These are phyloP conservation scores for Drosophila phalerata DNA, from an alignment of 2,888 invertebrate genomes.

Conservation along the genomic window DNA sequence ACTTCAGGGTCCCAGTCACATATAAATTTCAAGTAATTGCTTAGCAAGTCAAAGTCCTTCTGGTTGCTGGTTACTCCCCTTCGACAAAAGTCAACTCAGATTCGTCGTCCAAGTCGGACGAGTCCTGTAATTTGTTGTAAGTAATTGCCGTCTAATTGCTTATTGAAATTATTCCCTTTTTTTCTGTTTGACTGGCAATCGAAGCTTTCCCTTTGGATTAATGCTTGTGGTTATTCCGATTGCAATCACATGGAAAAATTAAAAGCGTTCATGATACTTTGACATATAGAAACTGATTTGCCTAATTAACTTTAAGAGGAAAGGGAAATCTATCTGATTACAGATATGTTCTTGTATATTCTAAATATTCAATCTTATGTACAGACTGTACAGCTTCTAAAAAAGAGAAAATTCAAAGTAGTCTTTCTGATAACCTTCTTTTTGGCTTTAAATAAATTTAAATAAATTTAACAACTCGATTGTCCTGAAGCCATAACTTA, in stretches of 20 bases:
- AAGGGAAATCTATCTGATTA: not conserved
- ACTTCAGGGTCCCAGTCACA: constrained; percentile 66
- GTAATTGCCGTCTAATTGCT: constrained; percentile 78
- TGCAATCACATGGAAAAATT: constrained; percentile 32
- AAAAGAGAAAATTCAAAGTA: not conserved
- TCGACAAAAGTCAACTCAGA: constrained; percentile 54
- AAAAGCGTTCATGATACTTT: constrained; percentile 34
- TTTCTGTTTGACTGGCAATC: constrained; percentile 31
- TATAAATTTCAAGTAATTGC: constrained; percentile 79
- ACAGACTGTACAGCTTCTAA: too few species aligned
- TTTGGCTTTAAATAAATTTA: constrained; percentile 23
- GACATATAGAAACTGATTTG: constrained; percentile 19
- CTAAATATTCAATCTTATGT: not conserved
- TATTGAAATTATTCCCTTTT: constrained; percentile 68
- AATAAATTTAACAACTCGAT: constrained; percentile 34
- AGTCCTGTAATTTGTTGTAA: constrained; percentile 70
- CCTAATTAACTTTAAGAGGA: constrained; percentile 9
- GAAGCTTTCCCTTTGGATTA: constrained; percentile 29
- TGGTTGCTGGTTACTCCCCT: constrained; percentile 27
- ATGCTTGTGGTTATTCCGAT: constrained; percentile 18
- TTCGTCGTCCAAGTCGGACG: constrained; percentile 32
- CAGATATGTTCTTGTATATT: not conserved
- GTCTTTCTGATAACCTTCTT: not conserved
- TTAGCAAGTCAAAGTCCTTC: constrained; percentile 53
- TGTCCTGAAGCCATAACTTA: constrained; percentile 2